Base-by-base conservation (phyloP, 1,140 invertebrate species). In the Halictus rubicundus region DNA sequence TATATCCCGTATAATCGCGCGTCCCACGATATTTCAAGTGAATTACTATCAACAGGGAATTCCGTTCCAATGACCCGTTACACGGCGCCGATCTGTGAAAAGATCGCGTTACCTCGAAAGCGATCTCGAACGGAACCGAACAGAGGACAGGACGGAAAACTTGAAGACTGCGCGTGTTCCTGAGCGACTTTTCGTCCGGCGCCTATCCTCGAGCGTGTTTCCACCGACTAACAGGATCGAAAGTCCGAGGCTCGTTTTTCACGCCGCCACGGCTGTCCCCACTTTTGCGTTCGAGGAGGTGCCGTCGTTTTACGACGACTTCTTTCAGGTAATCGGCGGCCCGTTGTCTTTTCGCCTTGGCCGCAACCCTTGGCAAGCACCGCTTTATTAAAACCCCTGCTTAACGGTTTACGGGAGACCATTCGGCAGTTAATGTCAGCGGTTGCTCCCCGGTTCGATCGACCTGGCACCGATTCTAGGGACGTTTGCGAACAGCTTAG, bases 1-100 rank as follows among this genome's bases (percentile, higher is more conserved):
- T 89, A 89, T 90, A 91, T 77, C 80, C 25, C 54, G 72, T 42
- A 83, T 85, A 88, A 88, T 86, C 78, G 84, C 78, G 84, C 84
- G 70, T 86, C 82, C 85, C 87, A 87, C 78, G 86, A 88, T 82
- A 89, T 90, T 88, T 86, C 82, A 75, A 87, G 60, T 84, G 83
- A 88, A 87, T 88, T 87, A 89, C 90, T 90, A 90, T 89, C 83
- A 84, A 84, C 90, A 87, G 88, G 86, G 84, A 84, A 86, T 90
- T 88, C 76, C 73, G 82, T 75, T 80, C 78, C 87, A 87, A 88
- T 78, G 84, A 88, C 84, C 83, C 85, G 82, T 77, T 74, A 78
- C 72, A 39, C 23, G 32, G 42, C 23, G 37, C 3, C n/a, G 73
- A 69, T 65, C 27, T 5, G 54, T 19, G 25, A 83, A 79, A 52